A percentile compares a stretch with the other conserved stretches of the same genome.
Conservation (phyloP, 2,113 vertebrate genomes). For the Perca fluviatilis region DNA sequence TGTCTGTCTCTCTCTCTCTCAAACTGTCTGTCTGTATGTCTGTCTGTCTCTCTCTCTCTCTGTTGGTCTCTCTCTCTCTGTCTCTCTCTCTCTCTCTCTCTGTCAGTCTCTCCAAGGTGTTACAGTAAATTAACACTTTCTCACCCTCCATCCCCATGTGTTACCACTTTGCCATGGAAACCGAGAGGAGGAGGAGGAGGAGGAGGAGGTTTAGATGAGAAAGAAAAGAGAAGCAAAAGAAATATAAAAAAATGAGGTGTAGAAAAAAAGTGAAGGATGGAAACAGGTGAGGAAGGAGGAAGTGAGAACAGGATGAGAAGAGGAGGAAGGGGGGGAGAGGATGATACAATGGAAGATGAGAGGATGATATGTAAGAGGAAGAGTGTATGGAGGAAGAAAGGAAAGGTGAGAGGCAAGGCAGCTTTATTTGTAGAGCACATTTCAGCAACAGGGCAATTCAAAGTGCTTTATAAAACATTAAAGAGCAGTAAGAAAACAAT, state of each 20-base stretch:
- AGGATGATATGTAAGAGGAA: neutral
- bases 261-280: neutral
- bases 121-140: slow-evolving; percentile 47
- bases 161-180: slow-evolving; percentile 53
- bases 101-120: slow-evolving; percentile 43
- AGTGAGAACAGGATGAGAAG: neutral
- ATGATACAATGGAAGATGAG: no score
- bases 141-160: slow-evolving; percentile 60
- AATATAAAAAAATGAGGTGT: no score
- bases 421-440: no score
- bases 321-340: no score
- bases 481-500: no score
- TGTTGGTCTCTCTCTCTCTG: neutral
- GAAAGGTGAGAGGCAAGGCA: no score
- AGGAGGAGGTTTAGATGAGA: neutral
- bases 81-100: neutral
- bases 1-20: neutral
- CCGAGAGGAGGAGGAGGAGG: neutral
- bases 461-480: no score
- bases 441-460: no score
- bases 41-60: neutral
- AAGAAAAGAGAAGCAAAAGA: neutral
- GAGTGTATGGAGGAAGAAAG: no score
- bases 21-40: no score
- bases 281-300: neutral